Base-by-base conservation (phyloP, 2,797 vertebrate genomes). In the Sebastes taczanowskii region DNA sequence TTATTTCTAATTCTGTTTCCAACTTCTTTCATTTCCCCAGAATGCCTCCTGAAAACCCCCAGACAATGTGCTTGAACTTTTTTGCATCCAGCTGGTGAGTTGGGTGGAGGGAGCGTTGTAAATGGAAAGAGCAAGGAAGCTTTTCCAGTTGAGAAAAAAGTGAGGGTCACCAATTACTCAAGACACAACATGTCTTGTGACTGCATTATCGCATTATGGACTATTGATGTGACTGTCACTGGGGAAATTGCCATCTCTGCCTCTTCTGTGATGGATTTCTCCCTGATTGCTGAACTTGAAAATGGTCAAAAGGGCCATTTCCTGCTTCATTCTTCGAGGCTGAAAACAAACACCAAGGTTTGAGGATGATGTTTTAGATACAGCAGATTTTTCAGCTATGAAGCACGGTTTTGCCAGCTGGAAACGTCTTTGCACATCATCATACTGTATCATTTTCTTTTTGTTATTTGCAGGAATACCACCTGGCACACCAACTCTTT, bases 131-230 rank as follows among this genome's bases (percentile, higher is more conserved):
- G 32, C 34, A 46, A n/a, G 22, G 52, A 23, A 68, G 14, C 23
- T 68, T 87, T 87, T 84, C 58, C 63, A 59, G 22, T 35, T 81
- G 82, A 76, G 59, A 67, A 78, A 77, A 74, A 74, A 60, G 18
- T 62, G 55, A 76, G 64, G 82, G 77, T 82, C 77, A 85, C 59
- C 71, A 65, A 42, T 82, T 83, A 86, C 68, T 80, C 35, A 75
- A 78, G 77, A 77, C 62, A 53, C 73, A 78, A 71, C 77, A 82
- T 74, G 64, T 74, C 66, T 69, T 78, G 66, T 83, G 79, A 82
- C 63, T 81, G 82, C 73, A 80, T 82, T 84, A 81, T 85, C 66
- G 60, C 70, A 84, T 88, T 82, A 90, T 87, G 71, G 73, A 77
- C 84, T 80, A 67, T 61, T 84, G 74, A 78, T 84, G 82, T 32